These are phyloP conservation scores for Ditylenchus weischeri DNA, from an alignment of 2,888 invertebrate genomes.

Conservation along the genomic window DNA sequence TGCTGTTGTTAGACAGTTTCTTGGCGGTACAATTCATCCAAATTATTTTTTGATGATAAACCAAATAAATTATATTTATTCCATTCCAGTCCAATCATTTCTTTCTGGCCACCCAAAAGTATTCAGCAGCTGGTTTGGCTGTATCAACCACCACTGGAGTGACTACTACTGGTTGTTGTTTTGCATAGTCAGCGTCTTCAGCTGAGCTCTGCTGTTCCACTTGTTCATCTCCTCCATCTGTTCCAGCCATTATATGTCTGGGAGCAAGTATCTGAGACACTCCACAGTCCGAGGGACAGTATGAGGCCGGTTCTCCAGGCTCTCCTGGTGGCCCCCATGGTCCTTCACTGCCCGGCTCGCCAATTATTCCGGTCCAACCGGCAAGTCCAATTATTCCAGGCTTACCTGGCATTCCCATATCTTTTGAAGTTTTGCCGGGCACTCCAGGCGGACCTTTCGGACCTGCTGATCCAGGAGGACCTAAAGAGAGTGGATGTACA, in stretches of 20 bases:
- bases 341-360: slow-evolving; percentile 47
- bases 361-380: slow-evolving; percentile 46
- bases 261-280: slow-evolving; percentile 52
- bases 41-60: background rate
- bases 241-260: slow-evolving; percentile 1
- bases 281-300: slow-evolving; percentile 55
- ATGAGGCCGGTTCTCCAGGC: slow-evolving; percentile 49
- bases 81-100: background rate
- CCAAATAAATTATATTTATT: background rate
- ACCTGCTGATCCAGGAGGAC: background rate
- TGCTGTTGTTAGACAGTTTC: no score
- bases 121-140: background rate
- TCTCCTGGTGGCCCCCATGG: slow-evolving; percentile 54
- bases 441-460: slow-evolving; percentile 45
- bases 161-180: background rate
- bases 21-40: no score
- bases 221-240: background rate
- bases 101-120: background rate
- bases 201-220: no score
- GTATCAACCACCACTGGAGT: background rate
- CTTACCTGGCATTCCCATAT: slow-evolving; percentile 37
- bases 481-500: background rate
- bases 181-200: no score
- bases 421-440: slow-evolving; percentile 30
- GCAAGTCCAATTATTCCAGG: slow-evolving; percentile 47